Percentiles rank a stretch among this genome's conserved stretches.
Conservation (phyloP, 1,140 invertebrate genomes). For the Platyscapa corneri region DNA sequence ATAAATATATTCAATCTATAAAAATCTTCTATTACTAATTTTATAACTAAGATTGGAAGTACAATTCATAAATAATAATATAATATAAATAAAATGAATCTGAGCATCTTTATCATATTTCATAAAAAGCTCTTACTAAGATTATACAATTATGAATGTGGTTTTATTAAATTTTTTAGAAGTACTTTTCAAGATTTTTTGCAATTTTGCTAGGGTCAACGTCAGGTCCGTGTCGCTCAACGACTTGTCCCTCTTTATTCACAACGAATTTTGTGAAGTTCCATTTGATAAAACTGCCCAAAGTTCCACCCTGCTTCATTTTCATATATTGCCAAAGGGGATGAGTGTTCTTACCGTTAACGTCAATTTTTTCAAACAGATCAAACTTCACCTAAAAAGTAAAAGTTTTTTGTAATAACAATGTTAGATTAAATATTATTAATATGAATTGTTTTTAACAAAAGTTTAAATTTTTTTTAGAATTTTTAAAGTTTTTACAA, state of each 20-base stretch:
- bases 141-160: neutral
- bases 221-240: conserved; percentile 89
- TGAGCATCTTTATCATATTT: neutral
- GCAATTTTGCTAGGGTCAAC: conserved; percentile 83
- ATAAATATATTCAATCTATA: no score
- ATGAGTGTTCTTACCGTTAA: conserved; percentile 90
- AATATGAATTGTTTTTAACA: no score
- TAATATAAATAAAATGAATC: neutral
- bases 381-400: conserved; percentile 69
- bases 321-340: conserved; percentile 94
- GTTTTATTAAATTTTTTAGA: conserved; percentile 69
- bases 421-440: no score
- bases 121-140: no score
- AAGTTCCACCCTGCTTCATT: conserved; percentile 84
- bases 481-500: no score
- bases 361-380: conserved; percentile 85
- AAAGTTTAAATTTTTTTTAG: no score
- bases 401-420: neutral
- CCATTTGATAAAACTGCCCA: conserved; percentile 94
- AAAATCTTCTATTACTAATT: no score
- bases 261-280: conserved; percentile 98
- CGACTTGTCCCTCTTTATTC: conserved; percentile 90
- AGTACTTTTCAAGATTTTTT: conserved; percentile 80
- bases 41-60: no score
- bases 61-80: neutral